Conservation (phyloP, 53 echinoderm and acorn worm species). For the Astropecten irregularis region DNA sequence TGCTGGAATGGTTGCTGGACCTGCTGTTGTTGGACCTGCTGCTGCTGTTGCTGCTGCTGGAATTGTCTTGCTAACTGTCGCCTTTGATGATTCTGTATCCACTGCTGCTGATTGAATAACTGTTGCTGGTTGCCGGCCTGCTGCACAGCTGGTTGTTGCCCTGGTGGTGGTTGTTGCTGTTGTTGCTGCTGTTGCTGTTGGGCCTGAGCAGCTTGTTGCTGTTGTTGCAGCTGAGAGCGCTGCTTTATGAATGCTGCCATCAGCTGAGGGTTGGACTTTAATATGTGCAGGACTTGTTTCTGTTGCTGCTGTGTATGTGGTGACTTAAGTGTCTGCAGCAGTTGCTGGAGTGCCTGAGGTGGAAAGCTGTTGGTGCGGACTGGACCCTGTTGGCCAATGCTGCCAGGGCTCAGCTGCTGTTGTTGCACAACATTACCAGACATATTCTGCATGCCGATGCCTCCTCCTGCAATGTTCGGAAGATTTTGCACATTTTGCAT, state of each 20-base stretch:
- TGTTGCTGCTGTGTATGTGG: conserved; percentile 84
- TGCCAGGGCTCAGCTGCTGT: conserved; percentile 40
- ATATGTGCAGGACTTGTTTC: conserved; percentile 87
- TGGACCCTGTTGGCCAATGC: conserved; percentile 62
- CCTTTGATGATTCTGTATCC: conserved; percentile 45
- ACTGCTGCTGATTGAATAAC: conserved; percentile 72
- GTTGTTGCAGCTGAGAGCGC: conserved; percentile 71
- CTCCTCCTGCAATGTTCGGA: conserved; percentile 42
- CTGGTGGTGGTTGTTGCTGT: conserved; percentile 66
- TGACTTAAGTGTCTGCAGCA: conserved; percentile 84
- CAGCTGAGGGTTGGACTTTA: conserved; percentile 95
- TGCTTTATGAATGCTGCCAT: conserved; percentile 98
- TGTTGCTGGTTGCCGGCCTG: conserved; percentile 50
- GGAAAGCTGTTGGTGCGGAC: conserved; percentile 60
- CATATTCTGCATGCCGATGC: conserved; percentile 63
- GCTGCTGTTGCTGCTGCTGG: conserved; percentile 66
- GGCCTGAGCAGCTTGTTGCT: conserved; percentile 70
- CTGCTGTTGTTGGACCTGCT: conserved; percentile 42
- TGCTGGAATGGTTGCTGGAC: conserved; percentile 67
- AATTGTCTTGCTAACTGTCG: conserved; percentile 42
- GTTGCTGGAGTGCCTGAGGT: conserved; percentile 89
- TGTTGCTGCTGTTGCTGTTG: conserved; percentile 76
- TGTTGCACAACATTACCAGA: conserved; percentile 50
- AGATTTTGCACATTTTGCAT: conserved; percentile 53
- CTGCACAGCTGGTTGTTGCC: conserved; percentile 65